Base-by-base conservation (phyloP, 2,113 vertebrate species). In the Cryptotis parvus region DNA sequence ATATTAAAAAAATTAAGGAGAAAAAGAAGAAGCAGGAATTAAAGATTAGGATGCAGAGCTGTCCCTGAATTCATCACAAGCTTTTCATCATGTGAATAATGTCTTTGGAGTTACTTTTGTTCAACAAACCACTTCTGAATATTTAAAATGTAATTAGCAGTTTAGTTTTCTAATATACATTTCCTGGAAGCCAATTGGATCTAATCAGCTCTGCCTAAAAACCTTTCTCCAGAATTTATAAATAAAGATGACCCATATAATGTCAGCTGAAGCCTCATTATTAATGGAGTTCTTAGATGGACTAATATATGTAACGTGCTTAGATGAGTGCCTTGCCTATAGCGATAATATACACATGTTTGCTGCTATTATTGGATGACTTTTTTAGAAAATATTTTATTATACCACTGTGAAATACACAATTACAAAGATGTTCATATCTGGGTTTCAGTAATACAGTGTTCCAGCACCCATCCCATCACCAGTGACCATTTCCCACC, bases 101-200 rank as follows among this genome's bases (percentile, higher is more conserved):
- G 33, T 92, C 89, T 76, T 90, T 88, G 81, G 37, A 93, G 75
- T 85, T 92, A 93, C 87, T 94, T 94, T 94, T 93, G 75, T 90
- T 92, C 74, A 92, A 76, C 77, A 96, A 95, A 96, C 90, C 92
- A 94, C 91, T 96, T 95, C 82, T 95, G 95, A 95, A 94, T 97
- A 95, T 96, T 97, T 94, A 94, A 93, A 96, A 91, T 91, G 88
- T 78, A 96, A 95, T 96, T 97, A 94, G 87, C 88, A 74, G 94
- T 79, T 90, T 91, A 61, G 55, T 93, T 92, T 90, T 94, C 73
- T 65, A 41, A 88, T 86, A 80, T 87, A 91, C 75, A 92, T 94
- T 96, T 97, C 93, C 89, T 90, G 82, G 94, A 97, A 97, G 63
- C 75, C 87, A 91, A 93, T 91, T 94, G 92, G 75, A 65, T 91